A percentile compares a stretch with the other conserved stretches of the same genome.
Evolutionary conservation across 2,113 vertebrate genomes (phyloP).

Genomic region (Pelodiscus sinensis): DNA sequence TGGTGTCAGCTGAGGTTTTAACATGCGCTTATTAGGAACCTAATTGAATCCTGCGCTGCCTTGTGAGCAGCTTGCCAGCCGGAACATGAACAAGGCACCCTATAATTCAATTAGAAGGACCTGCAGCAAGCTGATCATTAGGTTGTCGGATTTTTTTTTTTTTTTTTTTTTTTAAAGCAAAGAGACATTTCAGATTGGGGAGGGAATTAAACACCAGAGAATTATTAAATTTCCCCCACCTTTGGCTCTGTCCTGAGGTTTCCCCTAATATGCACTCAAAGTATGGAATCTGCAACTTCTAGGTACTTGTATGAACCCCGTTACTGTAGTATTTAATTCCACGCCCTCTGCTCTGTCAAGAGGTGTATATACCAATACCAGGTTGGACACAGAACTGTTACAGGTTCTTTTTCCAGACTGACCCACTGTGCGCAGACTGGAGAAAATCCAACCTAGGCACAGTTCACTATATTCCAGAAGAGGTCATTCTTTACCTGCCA

Average conservation of each 20-base stretch:
- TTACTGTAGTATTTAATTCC: neutral
- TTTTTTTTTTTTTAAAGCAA: constrained; percentile 26
- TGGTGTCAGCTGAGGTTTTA: constrained; percentile 64
- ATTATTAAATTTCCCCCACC: constrained; percentile 9
- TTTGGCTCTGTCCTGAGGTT: neutral
- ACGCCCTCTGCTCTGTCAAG: neutral
- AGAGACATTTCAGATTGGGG: constrained; percentile 38
- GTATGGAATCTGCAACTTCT: neutral
- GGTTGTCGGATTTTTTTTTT: constrained; percentile 65
- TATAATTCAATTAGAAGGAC: constrained; percentile 77
- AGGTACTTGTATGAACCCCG: neutral
- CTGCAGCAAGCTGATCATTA: constrained; percentile 72
- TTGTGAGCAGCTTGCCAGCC: constrained; percentile 69
- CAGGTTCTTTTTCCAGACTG: neutral
- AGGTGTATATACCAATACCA: neutral
- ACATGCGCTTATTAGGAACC: constrained; percentile 70
- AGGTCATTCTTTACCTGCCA: constrained; percentile 86
- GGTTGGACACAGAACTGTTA: neutral
- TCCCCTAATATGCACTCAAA: neutral
- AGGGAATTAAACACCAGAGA: constrained; percentile 54
- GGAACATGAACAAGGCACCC: constrained; percentile 74
- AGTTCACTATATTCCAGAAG: constrained; percentile 17
- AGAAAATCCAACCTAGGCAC: neutral
- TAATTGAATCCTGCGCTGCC: constrained; percentile 77
- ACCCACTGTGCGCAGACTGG: neutral